Base-by-base conservation (phyloP, 2,113 vertebrate genomes). In the Scophthalmus maximus region DNA sequence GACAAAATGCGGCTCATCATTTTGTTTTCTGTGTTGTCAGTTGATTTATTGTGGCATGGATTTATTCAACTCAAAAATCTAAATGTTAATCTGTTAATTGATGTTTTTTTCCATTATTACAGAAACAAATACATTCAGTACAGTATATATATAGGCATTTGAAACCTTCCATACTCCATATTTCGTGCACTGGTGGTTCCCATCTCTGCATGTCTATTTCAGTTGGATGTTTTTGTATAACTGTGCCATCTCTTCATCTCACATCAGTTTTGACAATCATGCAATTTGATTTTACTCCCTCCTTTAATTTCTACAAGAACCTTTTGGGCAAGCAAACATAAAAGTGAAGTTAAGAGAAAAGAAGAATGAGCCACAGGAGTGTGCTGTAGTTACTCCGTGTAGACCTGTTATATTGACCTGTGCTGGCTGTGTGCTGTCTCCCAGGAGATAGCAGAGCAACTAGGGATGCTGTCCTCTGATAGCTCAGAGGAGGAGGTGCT, bases 401-500 rank as follows among this genome's bases (percentile, higher is more conserved):
- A 29, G 47, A 61, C 25, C 47, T 56, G 32, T 53, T 65, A 7
- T 60, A 22, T n/a, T 83, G 73, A 90, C 65, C 83, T 82, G 62
- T 82, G 46, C 69, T 91, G 83, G 91, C 93, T 96, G 81, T 93
- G 15, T 93, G 84, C 93, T 91, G 92, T 92, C 93, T 88, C 87
- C 81, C 78, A 99, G 97, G 97, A 97, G 86, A 87, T 99, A 93
- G 93, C 92, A 73, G 93, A 95, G 89, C 95, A 97, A 84, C 93
- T 99, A 94, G 97, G 97, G 18, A 84, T 86, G 87, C 94, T 96
- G 93, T 95, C 96, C 83, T 95, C 96, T 88, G 92, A 89, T 92
- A 97, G 96, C 94, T 98, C 96, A 15, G 97, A 98, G 89, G 97
- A 99, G 1, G 95, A 97, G 73, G 94, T 95, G 85, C 90, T 98